Base-by-base conservation (phyloP, 2,888 invertebrate genomes). In the Serrognathus titanus region DNA sequence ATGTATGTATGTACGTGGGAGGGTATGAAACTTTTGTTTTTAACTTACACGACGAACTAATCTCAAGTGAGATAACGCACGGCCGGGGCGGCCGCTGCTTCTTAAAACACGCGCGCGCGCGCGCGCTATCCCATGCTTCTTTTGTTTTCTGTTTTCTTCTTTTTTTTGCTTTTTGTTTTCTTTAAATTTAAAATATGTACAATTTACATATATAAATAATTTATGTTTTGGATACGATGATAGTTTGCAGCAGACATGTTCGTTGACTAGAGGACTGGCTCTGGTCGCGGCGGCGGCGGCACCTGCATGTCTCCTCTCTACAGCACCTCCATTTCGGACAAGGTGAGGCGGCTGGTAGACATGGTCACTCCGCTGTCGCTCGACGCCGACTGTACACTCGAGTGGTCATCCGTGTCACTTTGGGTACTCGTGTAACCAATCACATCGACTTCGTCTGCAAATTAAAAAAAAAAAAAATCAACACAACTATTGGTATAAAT, bases 391-490 rank as follows among this genome's bases (percentile, higher is more conserved):
- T 88, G 88, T 55, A 85, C 86, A 64, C 89, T 90, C 78, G 87
- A 86, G 73, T 90, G 86, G 77, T 91, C 91, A 79, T 91, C 91
- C 67, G 88, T 88, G 78, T 90, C 89, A 76, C 88, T 90, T 78
- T 89, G 89, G 81, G 88, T 90, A 76, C 89, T 89, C 75, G 89
- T 89, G 81, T 91, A 91, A 56, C 92, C 91, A 71, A 90, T 88
- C 73, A 92, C 90, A 79, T 92, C 92, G 71, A 91, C 89, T 78
- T 91, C 91, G 80, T 91, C 90, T 91, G 85, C 20, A 84, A 81
- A 61, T 31, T 31, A 67, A 58, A 13, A 43, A 16, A 43, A 12
- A 40, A 40, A 40, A 40, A 40, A 3, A 40, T 39, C 11, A 40
- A 7, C 1, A 40, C 12, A 5, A 40, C 7, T 11, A 40, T 40